A percentile compares a stretch with the other conserved stretches of the same genome.
Evolutionary conservation across 2,888 invertebrate species (phyloP).

Genomic region (Mimas tiliae): DNA sequence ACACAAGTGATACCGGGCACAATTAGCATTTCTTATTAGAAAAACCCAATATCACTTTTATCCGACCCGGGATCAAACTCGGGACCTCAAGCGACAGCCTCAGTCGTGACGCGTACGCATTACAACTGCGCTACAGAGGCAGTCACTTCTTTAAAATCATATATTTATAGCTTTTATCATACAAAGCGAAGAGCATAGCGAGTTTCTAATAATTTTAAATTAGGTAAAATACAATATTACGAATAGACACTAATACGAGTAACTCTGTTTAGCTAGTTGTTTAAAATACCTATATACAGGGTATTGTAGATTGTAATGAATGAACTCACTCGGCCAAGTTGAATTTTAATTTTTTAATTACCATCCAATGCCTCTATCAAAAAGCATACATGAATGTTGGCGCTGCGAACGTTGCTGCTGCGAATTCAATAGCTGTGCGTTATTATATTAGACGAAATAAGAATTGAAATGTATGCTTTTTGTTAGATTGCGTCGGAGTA

Average conservation of each 20-base stretch:
- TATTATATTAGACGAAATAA: constrained; percentile 52
- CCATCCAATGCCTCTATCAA: constrained; percentile 52
- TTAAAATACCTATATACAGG: neutral
- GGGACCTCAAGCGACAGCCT: too few species aligned
- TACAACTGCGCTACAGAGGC: too few species aligned
- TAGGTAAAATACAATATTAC: too few species aligned
- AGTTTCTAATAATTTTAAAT: neutral
- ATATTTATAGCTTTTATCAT: too few species aligned
- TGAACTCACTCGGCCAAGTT: neutral
- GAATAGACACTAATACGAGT: neutral
- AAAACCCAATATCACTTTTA: too few species aligned
- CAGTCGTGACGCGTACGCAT: too few species aligned
- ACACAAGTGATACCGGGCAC: too few species aligned
- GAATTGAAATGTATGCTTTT: constrained; percentile 68
- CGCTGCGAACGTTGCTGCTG: constrained; percentile 65
- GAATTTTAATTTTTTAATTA: constrained; percentile 21
- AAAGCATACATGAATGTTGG: constrained; percentile 65
- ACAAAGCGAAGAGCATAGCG: neutral
- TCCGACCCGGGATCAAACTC: too few species aligned
- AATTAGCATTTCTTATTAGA: too few species aligned
- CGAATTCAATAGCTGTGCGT: constrained; percentile 74
- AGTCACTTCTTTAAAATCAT: too few species aligned
- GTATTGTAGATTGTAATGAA: neutral
- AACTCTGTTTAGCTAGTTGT: neutral
- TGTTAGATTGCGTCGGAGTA: constrained; percentile 65